Evolutionary conservation across 2,888 invertebrate genomes (phyloP), one percentile per base, ranked within the genome.

Genomic region (Hypselothyrea guttata): DNA sequence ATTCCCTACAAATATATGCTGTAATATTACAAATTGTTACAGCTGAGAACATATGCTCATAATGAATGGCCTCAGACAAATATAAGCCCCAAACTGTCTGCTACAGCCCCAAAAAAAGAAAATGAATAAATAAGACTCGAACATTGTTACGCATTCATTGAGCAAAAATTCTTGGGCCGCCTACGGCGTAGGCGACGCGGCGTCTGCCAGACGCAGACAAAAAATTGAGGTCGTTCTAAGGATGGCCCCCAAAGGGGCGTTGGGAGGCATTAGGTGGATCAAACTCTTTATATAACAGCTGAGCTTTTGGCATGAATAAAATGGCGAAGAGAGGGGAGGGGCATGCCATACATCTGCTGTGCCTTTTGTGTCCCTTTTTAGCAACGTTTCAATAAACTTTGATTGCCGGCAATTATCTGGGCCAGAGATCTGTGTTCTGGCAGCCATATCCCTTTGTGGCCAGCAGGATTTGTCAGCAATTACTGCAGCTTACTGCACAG

Each of bases 321-420:
- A n/a, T n/a, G n/a, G n/a, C n/a, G n/a, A n/a, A n/a, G n/a, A n/a
- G n/a, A n/a, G n/a, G 33, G 40, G 8, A 15, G 22, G 38, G 28
- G 45, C 33, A 58, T 52, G 46, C 22, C 31, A 22, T 22, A 22
- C 22, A 22, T 4, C 2, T 34, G 27, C 33, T 33, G 45, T 35
- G 40, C 47, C 30, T 30, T 33, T 34, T 33, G n/a, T n/a, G 35
- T 48, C 52, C 42, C 55, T 55, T 57, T 57, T 57, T 51, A 40
- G 66, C 57, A 66, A 71, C 66, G 69, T 78, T 69, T 75, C 82
- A 75, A 74, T 72, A 84, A 81, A 69, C 71, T 81, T 78, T 84
- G 84, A 81, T 81, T 81, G 81, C 55, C 62, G 82, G 71, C 84
- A 84, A 81, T 84, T 84, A 81, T 84, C 84, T 81, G 68, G 57